These are phyloP conservation scores for Perca schrenkii DNA, from an alignment of 2,113 vertebrate genomes.

Conservation along the genomic window DNA sequence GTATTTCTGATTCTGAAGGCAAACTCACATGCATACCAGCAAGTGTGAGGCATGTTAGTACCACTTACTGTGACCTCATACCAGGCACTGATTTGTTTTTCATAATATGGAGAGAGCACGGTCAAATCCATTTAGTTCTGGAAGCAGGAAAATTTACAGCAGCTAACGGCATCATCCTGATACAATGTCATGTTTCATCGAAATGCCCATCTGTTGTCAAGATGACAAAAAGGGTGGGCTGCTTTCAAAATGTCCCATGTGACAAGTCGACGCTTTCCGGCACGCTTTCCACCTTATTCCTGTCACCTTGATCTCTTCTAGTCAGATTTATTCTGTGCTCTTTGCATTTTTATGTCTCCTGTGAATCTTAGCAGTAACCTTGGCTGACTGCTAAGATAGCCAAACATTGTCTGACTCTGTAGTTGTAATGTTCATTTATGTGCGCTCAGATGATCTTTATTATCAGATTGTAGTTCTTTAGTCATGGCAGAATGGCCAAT, in stretches of 20 bases:
- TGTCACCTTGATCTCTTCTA: conserved; percentile 18
- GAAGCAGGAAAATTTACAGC: conserved; percentile 16
- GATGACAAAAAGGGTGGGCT: neutral
- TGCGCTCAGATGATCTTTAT: neutral
- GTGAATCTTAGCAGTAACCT: conserved; percentile 23
- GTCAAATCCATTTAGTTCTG: conserved; percentile 28
- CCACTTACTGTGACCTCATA: neutral
- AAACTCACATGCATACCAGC: neutral
- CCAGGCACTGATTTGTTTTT: conserved; percentile 13
- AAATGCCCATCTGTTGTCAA: neutral
- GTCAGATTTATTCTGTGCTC: conserved; percentile 36
- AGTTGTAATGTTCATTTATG: neutral
- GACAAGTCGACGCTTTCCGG: conserved; percentile 23
- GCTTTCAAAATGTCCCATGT: conserved; percentile 41
- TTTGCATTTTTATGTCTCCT: conserved; percentile 36
- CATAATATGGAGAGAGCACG: neutral
- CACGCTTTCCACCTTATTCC: neutral
- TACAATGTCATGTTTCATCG: conserved; percentile 26
- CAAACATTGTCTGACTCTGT: neutral
- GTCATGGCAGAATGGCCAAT: neutral
- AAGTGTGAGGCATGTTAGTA: neutral
- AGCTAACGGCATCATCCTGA: neutral
- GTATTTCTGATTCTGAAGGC: neutral
- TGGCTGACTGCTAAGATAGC: neutral
- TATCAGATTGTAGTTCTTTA: neutral